Evolutionary conservation across 2,113 vertebrate genomes (phyloP).

Genomic region (Nettapus auritus): DNA sequence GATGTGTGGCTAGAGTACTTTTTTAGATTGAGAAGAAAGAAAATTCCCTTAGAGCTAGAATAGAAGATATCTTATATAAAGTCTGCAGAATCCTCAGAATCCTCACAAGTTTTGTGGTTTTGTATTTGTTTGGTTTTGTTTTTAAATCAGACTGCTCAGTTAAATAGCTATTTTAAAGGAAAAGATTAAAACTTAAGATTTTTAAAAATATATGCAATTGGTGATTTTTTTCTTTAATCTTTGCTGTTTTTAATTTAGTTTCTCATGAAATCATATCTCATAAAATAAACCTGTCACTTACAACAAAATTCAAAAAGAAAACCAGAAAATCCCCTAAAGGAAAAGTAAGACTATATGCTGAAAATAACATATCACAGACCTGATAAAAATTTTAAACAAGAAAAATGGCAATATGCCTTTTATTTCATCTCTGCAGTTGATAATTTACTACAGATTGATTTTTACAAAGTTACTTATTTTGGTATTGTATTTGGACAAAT

Average conservation of each 20-base stretch:
- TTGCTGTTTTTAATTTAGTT: neutral
- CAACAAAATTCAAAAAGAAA: neutral
- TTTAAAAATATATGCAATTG: neutral
- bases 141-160: neutral
- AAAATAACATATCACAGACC: neutral
- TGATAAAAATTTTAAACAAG: neutral
- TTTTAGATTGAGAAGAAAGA: neutral
- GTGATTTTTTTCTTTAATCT: neutral
- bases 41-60: neutral
- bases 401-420: neutral
- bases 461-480: neutral
- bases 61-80: neutral
- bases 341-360: neutral
- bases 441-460: neutral
- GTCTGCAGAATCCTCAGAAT: neutral
- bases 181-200: neutral
- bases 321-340: neutral
- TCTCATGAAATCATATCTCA: neutral
- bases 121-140: neutral
- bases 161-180: neutral
- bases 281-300: neutral
- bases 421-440: neutral
- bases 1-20: neutral
- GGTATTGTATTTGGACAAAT: slow-evolving; percentile 9
- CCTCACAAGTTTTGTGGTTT: neutral